Evolutionary conservation across 2,113 vertebrate species (phyloP).

Genomic region (Hydrolagus affinis): DNA sequence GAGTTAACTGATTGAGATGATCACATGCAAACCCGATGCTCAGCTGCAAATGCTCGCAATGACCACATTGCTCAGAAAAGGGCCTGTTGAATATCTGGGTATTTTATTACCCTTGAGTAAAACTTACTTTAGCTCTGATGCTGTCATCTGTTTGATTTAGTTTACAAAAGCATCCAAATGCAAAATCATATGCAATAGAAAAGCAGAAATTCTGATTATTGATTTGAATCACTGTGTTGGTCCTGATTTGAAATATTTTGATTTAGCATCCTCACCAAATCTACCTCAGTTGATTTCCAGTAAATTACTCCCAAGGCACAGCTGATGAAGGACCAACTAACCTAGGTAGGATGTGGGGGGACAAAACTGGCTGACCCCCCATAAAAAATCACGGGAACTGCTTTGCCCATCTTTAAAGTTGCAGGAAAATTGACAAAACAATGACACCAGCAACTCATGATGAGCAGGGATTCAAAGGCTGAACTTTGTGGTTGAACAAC

Average conservation of each 20-base stretch:
- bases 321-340: too few species aligned
- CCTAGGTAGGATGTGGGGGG: too few species aligned
- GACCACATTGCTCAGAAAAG: not conserved
- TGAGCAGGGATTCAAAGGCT: too few species aligned
- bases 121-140: not conserved
- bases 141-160: not conserved
- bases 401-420: too few species aligned
- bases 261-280: not conserved
- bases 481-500: too few species aligned
- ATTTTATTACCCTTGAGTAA: not conserved
- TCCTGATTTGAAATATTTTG: not conserved
- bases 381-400: too few species aligned
- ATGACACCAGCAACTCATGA: too few species aligned
- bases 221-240: not conserved
- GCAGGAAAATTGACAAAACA: too few species aligned
- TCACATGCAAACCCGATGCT: not conserved
- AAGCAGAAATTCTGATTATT: not conserved
- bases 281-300: not conserved
- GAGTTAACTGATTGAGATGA: not conserved
- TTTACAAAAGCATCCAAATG: not conserved
- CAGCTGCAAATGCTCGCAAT: not conserved
- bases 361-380: too few species aligned
- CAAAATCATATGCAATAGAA: not conserved
- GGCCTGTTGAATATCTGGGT: not conserved
- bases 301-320: too few species aligned